Conservation (phyloP, 2,113 vertebrate species). For the Callipepla squamata region DNA sequence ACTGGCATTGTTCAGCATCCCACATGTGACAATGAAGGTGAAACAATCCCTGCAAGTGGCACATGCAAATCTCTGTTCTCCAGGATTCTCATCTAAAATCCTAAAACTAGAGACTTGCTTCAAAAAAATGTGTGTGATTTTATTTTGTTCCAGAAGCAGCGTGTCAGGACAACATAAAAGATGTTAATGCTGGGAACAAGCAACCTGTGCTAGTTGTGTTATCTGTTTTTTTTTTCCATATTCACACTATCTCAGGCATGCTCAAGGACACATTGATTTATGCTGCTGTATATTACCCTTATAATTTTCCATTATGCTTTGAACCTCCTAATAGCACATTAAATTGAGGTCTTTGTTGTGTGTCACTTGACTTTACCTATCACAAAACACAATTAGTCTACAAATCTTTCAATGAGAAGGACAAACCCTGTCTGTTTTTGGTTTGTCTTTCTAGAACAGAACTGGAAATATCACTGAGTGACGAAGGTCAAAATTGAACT, state of each 20-base stretch:
- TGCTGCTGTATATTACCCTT: neutral
- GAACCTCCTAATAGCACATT: neutral
- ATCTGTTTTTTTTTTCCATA: neutral
- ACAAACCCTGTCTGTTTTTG: neutral
- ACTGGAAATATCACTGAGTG: neutral
- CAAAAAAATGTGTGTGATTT: neutral
- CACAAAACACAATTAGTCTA: neutral
- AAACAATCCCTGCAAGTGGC: neutral
- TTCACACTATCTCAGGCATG: neutral
- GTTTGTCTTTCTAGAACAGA: neutral
- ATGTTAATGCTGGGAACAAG: neutral
- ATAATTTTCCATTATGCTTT: neutral
- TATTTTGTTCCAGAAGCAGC: neutral
- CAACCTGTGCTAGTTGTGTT: neutral
- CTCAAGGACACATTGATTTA: neutral
- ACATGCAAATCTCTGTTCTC: neutral
- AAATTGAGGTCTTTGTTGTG: neutral
- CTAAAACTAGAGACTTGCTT: neutral
- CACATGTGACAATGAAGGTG: fast-evolving
- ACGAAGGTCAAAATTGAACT: neutral
- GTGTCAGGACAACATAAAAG: neutral
- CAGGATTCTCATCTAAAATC: neutral
- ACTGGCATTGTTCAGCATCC: neutral
- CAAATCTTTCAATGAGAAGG: neutral
- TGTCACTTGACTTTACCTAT: neutral